Base-by-base conservation (phyloP, 1,140 invertebrate species). In the Listronotus oregonensis region DNA sequence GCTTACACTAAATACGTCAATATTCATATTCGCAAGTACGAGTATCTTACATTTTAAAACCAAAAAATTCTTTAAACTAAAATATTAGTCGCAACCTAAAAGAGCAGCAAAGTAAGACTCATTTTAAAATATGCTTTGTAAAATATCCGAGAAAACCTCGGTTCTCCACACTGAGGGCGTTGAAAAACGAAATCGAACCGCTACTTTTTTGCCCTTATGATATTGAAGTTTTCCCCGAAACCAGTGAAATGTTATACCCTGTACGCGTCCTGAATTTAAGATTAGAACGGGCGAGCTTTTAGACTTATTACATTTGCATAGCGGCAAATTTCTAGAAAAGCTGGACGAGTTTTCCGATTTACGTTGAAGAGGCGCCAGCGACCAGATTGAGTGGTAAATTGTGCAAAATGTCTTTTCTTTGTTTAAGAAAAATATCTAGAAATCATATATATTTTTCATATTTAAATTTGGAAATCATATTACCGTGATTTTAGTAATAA, bases 251-350 rank as follows among this genome's bases (percentile, higher is more conserved):
- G 60, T 61, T 61, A 61, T 61, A 51, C 21, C 51, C 47, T 4
- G 51, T 61, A 55, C 60, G 60, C 60, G 60, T 63, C 39, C 43
- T 55, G 60, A 63, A 63, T 63, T 55, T 27, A 31, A 44, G 51
- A 63, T 63, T 63, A 61, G 58, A 40, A 44, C 27, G 50, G 37
- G 21, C 37, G 37, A n/a, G 60, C 60, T 63, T 54, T 55, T 47
- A 63, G 60, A 63, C 50, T 63, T 63, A 63, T 63, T 63, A 63
- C 60, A 63, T 63, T 63, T 63, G 60, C 60, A 63, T 63, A 63
- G 60, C 46, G 58, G 58, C 47, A 61, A 61, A 61, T 61, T 51
- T 51, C 49, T 46, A 27, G 17, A 27, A 49, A 49, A 49, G 46
- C 46, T 21, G 11, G 46, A 49, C 12, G 46, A 49, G 46, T 49